Evolutionary conservation across 2,888 invertebrate genomes (phyloP).

Genomic region (Philereme transversata): DNA sequence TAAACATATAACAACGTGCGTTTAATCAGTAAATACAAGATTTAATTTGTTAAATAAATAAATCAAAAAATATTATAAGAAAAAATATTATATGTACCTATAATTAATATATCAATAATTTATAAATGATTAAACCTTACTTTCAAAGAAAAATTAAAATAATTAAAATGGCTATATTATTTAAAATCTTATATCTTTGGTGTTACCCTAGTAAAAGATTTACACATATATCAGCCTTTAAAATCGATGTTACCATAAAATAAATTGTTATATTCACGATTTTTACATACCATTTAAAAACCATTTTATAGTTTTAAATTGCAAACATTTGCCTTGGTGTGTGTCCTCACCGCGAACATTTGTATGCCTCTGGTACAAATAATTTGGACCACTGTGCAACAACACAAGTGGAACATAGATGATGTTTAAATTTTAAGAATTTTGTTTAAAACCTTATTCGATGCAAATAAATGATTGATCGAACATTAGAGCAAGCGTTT

Average conservation of each 20-base stretch:
- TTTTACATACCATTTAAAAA: no score
- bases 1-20: not conserved
- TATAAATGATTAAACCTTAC: no score
- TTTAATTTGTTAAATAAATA: not conserved
- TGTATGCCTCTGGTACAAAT: no score
- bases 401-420: no score
- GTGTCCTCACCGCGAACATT: no score
- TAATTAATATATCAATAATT: no score
- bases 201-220: not conserved
- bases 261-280: not conserved
- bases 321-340: no score
- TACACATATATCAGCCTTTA: conserved; percentile 3
- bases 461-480: no score
- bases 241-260: not conserved
- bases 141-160: not conserved
- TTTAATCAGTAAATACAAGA: not conserved
- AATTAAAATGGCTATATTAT: not conserved
- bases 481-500: no score
- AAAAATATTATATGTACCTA: not conserved
- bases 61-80: not conserved
- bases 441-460: no score
- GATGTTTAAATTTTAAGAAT: no score
- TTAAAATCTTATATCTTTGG: conserved; percentile 1
- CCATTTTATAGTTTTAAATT: not conserved
- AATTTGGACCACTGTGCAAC: no score